Base-by-base conservation (phyloP, 1,140 invertebrate species). In the Lordiphosa mommai region DNA sequence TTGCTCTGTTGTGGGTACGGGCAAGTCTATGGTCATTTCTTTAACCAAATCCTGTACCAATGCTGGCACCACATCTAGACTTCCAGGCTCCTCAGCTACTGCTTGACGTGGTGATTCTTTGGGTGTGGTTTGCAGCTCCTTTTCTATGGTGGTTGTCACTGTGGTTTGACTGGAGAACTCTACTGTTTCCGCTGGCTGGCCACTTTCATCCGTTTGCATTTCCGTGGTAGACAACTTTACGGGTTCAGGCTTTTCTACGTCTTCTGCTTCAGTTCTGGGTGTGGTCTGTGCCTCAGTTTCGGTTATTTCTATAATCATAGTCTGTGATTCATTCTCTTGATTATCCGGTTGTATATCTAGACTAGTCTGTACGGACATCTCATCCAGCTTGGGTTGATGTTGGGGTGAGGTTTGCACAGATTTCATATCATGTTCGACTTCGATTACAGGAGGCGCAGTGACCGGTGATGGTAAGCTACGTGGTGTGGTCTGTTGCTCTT, bases 381-480 rank as follows among this genome's bases (percentile, higher is more conserved):
- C 90, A 40, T 79, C 70, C 9, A 90, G 86, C 32, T 82, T 74
- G 2, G 80, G 86, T 9, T 79, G 73, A 56, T 90, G 72, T 74
- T 93, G 91, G 2, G 92, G 92, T 4, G 91, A 91, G 12, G 93
- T 93, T 88, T 93, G 92, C 12, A 91, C 86, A 7, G 91, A 92
- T 58, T 91, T 90, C 20, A 91, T 90, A 51, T 91, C 89, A 10
- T 53, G 82, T n/a, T 82, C 68, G 0, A 69, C 36, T 16, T 46
- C 38, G n/a, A n/a, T n/a, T 20, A 38, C 37, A 2, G 16, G 27
- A 20, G 23, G 23, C 5, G 6, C 14, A 48, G 43, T 17, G 1
- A 36, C 13, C 2, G 79, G 71, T 3, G 80, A 65, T 2, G 77
- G 55, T 4, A 14, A 61, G 17, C 23, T 27, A 27, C 82, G 72